Evolutionary conservation across 1,140 invertebrate genomes (phyloP).

Genomic region (Venustaconcha ellipsiformis): DNA sequence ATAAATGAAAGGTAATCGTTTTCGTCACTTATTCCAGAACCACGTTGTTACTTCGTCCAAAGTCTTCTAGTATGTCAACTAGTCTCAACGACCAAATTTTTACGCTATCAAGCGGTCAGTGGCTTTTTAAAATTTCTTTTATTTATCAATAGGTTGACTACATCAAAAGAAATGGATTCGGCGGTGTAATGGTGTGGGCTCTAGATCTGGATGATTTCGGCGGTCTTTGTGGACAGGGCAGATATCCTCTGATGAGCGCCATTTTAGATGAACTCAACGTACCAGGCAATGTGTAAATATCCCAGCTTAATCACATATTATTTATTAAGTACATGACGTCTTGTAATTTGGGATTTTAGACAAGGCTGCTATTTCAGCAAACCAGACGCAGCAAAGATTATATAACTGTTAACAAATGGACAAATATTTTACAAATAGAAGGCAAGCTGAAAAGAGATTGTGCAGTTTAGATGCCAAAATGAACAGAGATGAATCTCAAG

Average conservation of each 20-base stretch:
- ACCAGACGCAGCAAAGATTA: too few species aligned
- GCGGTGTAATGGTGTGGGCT: conserved; percentile 90
- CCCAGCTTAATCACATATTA: too few species aligned
- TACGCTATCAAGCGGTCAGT: neutral
- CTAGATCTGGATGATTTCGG: conserved; percentile 97
- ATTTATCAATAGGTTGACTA: conserved; percentile 29
- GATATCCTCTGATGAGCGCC: conserved; percentile 56
- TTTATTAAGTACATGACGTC: too few species aligned
- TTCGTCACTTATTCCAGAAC: neutral
- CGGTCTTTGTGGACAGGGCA: conserved; percentile 73
- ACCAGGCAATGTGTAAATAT: too few species aligned
- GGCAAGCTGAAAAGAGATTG: too few species aligned
- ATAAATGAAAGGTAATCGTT: neutral
- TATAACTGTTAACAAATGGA: too few species aligned
- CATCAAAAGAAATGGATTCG: conserved; percentile 33
- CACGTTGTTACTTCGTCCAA: neutral
- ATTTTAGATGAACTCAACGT: conserved; percentile 69
- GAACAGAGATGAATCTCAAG: too few species aligned
- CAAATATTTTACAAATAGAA: too few species aligned
- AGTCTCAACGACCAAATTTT: neutral
- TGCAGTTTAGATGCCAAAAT: too few species aligned
- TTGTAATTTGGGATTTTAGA: too few species aligned
- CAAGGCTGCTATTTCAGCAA: too few species aligned
- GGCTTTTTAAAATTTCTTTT: neutral
- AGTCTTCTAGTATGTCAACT: neutral